Conservation (phyloP, 2,888 invertebrate species). For the Leptarthrus brevirostris region DNA sequence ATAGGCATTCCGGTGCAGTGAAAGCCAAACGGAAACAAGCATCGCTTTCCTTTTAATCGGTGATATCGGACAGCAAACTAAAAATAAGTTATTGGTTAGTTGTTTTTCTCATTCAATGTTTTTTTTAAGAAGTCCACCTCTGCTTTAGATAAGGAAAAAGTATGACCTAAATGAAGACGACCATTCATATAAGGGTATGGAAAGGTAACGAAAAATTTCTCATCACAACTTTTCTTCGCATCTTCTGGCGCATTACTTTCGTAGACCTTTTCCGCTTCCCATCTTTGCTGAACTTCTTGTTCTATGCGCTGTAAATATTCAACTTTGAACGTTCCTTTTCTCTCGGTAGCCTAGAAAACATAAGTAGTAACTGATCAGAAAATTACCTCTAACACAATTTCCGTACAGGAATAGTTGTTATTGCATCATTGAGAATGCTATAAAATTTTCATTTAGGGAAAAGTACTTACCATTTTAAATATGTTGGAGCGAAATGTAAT, state of each 20-base stretch:
- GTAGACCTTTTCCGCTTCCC: constrained; percentile 83
- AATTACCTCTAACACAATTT: too few species aligned
- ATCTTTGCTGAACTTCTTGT: constrained; percentile 82
- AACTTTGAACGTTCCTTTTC: constrained; percentile 97
- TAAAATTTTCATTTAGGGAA: too few species aligned
- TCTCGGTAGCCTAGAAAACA: constrained; percentile 65
- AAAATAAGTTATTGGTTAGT: constrained; percentile 4
- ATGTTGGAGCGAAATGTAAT: too few species aligned
- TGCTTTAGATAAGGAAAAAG: constrained; percentile 96
- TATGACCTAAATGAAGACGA: constrained; percentile 95
- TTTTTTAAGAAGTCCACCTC: constrained; percentile 81
- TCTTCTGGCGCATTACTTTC: constrained; percentile 83
- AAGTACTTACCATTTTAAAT: too few species aligned
- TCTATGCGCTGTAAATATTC: constrained; percentile 93
- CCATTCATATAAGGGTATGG: constrained; percentile 99
- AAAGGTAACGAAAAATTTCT: constrained; percentile 94
- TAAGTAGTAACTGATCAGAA: too few species aligned
- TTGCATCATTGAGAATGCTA: too few species aligned
- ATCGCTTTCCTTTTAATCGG: constrained; percentile 89
- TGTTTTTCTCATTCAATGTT: neutral
- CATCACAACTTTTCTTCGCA: constrained; percentile 71
- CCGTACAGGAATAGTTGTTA: too few species aligned
- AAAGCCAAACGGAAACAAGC: constrained; percentile 96
- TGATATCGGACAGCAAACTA: constrained; percentile 93
- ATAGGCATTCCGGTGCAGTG: constrained; percentile 99